phyloP scores from a whole-genome alignment of 2,888 invertebrate genomes.

The Callimorpha dominula region DNA sequence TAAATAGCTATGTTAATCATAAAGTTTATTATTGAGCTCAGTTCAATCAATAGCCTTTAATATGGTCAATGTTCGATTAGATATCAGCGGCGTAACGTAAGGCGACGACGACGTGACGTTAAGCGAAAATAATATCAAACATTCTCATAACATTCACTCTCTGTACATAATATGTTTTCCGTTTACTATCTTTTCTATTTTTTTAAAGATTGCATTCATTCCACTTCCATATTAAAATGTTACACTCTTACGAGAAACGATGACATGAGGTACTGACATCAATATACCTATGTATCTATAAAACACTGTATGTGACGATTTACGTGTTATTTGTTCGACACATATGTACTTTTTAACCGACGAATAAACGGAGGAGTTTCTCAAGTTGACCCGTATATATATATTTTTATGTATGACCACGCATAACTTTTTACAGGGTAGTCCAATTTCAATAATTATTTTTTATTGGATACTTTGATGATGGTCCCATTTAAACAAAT shows the following conservation, averaged over 20 bases:
- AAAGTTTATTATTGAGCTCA: too few species aligned
- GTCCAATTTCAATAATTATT: too few species aligned
- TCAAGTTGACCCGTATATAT: too few species aligned
- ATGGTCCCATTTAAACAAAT: too few species aligned
- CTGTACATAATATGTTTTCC: background rate
- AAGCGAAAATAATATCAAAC: background rate
- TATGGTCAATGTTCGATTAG: too few species aligned
- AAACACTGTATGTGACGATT: background rate
- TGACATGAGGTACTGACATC: background rate
- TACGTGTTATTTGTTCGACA: background rate
- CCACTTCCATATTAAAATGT: background rate
- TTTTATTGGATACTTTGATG: too few species aligned
- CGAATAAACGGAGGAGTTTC: too few species aligned
- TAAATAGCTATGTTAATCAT: too few species aligned
- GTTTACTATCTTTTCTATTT: background rate
- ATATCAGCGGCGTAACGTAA: background rate
- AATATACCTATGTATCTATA: background rate
- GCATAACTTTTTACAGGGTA: too few species aligned
- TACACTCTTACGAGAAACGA: background rate
- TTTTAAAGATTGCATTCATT: background rate
- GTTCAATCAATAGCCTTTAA: too few species aligned
- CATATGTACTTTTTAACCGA: too few species aligned
- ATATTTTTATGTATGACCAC: too few species aligned
- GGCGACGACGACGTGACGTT: background rate
- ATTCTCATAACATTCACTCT: background rate